Evolutionary conservation across 2,113 vertebrate genomes (phyloP).

Genomic region (Caloenas nicobarica): DNA sequence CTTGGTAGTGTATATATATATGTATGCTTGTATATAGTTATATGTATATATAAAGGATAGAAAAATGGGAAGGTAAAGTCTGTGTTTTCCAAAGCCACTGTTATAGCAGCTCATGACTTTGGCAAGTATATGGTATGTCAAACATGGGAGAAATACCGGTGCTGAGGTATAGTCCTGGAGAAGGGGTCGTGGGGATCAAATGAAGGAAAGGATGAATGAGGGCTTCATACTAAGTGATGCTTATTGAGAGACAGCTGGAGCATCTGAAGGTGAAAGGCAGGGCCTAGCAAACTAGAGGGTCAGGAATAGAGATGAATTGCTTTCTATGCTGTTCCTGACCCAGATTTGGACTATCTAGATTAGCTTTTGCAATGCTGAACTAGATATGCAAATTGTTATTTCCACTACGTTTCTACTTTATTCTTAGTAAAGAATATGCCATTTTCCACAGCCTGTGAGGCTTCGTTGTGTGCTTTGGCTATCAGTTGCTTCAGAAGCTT

Average conservation of each 20-base stretch:
- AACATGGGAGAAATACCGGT: background rate
- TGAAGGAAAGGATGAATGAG: background rate
- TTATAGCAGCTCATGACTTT: background rate
- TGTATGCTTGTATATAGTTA: background rate
- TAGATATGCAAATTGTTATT: slow-evolving; percentile 34
- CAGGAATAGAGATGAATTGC: background rate
- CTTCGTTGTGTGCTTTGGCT: background rate
- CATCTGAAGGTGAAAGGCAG: background rate
- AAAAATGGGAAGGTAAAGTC: background rate
- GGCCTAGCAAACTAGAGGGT: background rate
- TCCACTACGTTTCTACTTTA: background rate
- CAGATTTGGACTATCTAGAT: background rate
- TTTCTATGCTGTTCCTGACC: background rate
- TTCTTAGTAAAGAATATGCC: slow-evolving; percentile 22
- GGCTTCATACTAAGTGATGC: background rate
- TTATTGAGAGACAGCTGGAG: background rate
- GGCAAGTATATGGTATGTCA: background rate
- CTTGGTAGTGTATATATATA: background rate
- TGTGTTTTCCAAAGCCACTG: background rate
- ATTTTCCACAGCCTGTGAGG: background rate
- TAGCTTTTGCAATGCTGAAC: background rate
- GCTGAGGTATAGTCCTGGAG: background rate
- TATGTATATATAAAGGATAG: background rate
- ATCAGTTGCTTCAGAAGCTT: background rate
- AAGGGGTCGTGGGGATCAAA: background rate